These are phyloP conservation scores for Zingel zingel DNA, from an alignment of 2,113 vertebrate genomes.

Conservation along the genomic window DNA sequence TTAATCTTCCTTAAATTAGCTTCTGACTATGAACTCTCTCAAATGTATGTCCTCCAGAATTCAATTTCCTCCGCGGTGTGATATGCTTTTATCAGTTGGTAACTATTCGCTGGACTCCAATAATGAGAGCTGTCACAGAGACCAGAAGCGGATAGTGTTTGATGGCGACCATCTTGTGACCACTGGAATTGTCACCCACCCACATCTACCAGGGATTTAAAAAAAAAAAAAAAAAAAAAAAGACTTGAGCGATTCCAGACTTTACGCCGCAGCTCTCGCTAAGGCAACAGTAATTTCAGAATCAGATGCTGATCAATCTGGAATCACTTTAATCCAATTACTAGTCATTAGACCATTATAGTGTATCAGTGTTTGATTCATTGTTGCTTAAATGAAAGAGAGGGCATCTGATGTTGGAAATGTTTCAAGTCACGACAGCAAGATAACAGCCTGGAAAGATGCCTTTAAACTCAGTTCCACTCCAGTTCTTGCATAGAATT, in stretches of 20 bases:
- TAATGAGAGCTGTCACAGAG: constrained; percentile 81
- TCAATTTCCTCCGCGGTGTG: constrained; percentile 90
- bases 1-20: constrained; percentile 96
- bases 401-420: constrained; percentile 36
- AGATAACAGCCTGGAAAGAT: constrained; percentile 35
- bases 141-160: constrained; percentile 66
- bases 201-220: constrained; percentile 16
- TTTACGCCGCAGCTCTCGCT: constrained; percentile 4
- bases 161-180: constrained; percentile 77
- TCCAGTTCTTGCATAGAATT: constrained; percentile 14
- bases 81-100: constrained; percentile 84
- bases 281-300: constrained; percentile 12
- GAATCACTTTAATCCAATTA: constrained; percentile 61
- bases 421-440: constrained; percentile 23
- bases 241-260: constrained; percentile 22
- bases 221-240: background rate
- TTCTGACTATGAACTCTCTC: constrained; percentile 85
- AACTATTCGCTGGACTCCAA: constrained; percentile 76
- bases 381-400: constrained; percentile 29
- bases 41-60: constrained; percentile 90
- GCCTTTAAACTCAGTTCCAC: constrained; percentile 33
- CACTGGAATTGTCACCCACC: constrained; percentile 59
- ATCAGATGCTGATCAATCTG: constrained; percentile 37
- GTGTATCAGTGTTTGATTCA: constrained; percentile 47
- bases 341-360: constrained; percentile 42